These are phyloP conservation scores for Chloroceryle inda DNA, from an alignment of 2,797 vertebrate species.

Conservation along the genomic window DNA sequence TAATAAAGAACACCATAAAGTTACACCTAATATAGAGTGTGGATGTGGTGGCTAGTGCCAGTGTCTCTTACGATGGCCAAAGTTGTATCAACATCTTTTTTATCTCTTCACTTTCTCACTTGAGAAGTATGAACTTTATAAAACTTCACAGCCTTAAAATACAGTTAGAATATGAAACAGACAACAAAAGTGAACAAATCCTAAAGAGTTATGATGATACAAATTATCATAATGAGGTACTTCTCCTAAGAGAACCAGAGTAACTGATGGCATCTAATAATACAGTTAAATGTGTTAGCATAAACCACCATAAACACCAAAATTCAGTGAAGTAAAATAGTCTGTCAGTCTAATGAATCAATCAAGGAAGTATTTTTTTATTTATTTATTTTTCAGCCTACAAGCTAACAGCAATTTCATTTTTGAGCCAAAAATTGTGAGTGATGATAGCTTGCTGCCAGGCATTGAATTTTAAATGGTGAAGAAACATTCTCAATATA, in stretches of 20 bases:
- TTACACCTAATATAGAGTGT: neutral
- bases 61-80: neutral
- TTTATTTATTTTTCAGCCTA: neutral
- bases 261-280: neutral
- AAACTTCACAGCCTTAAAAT: neutral
- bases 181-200: neutral
- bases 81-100: neutral
- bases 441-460: constrained; percentile 28
- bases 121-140: neutral
- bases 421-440: constrained; percentile 36
- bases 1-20: neutral
- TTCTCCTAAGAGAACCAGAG: neutral
- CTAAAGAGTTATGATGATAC: neutral
- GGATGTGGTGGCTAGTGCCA: neutral
- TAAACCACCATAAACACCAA: constrained; percentile 16
- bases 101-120: neutral
- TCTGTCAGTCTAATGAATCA: constrained; percentile 43
- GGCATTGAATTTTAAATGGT: constrained; percentile 17
- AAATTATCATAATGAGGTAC: neutral
- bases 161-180: neutral
- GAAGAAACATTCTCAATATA: constrained; percentile 18
- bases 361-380: constrained; percentile 5
- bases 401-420: neutral
- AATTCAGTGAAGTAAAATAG: neutral
- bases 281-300: neutral